phyloP scores from a whole-genome alignment of 2,113 vertebrate species.

The Lutjanus erythropterus region DNA sequence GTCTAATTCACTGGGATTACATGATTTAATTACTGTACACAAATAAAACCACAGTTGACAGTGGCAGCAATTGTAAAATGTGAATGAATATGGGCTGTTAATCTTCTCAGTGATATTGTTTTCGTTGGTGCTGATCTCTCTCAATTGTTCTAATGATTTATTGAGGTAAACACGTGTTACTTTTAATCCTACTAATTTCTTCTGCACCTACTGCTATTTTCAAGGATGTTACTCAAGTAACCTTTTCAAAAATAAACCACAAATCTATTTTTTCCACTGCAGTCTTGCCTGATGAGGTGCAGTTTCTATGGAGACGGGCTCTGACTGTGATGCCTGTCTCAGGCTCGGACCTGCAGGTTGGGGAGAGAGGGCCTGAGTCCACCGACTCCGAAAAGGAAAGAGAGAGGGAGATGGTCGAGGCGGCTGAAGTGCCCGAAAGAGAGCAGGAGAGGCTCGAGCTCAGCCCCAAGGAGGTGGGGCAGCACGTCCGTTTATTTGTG shows the following conservation, averaged over 20 bases:
- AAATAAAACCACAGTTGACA: background rate
- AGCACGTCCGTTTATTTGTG: background rate
- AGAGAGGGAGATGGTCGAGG: slow-evolving; percentile 6
- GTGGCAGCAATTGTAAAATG: background rate
- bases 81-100: background rate
- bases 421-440: background rate
- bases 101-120: background rate
- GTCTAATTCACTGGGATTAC: background rate
- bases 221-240: slow-evolving; percentile 27
- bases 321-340: slow-evolving; percentile 59
- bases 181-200: background rate
- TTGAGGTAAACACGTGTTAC: background rate
- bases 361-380: slow-evolving; percentile 59
- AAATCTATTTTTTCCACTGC: slow-evolving; percentile 12
- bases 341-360: slow-evolving; percentile 32
- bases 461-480: slow-evolving; percentile 50
- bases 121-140: background rate
- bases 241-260: slow-evolving; percentile 62
- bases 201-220: slow-evolving; percentile 7
- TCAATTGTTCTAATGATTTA: background rate
- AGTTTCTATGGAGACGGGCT: slow-evolving; percentile 75
- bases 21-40: background rate
- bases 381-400: slow-evolving; percentile 62
- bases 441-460: slow-evolving; percentile 32
- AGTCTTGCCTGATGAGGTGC: slow-evolving; percentile 75